Evolutionary conservation across 2,888 invertebrate genomes (phyloP), one percentile per base, ranked within the genome.

Genomic region (Tachina lurida): DNA sequence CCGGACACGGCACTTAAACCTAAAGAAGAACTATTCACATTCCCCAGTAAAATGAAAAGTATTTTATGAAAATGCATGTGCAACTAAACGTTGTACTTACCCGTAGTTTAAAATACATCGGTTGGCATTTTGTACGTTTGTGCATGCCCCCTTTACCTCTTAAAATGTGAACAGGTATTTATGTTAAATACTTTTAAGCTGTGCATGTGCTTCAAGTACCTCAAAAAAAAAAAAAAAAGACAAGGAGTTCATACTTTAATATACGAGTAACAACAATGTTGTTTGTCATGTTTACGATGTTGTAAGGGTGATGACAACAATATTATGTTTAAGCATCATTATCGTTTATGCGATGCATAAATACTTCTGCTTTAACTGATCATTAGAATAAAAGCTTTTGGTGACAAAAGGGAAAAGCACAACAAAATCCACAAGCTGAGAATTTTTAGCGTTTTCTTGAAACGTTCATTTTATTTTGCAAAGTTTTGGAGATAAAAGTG

Each of bases 101-200:
- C 7, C 31, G 31, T 31, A 41, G 22, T 47, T 73, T 12, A 17
- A 62, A 13, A 58, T 67, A 67, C 65, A 17, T 43, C 39, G 43
- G 41, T 68, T 74, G 19, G 13, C 49, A 63, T 19, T 49, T 45
- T 47, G 13, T 31, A n/a, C 31, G 17, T 58, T 22, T 75, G 10
- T 41, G 10, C 41, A 31, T 47, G 13, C 54, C 19, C 45, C 19
- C 15, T 56, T 71, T 39, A 10, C 13, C 39, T 19, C 13, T 70
- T 65, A 31, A 19, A 15, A 56, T 56, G 43, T 10, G 73, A 73
- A 62, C 62, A 63, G 68, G 84, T 81, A 84, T 77, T 84, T 77
- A 74, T 81, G 76, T 62, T 81, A 81, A 84, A 77, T 77, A 81
- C 67, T 84, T 81, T 74, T 56, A 84, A 77, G 81, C 80, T 77